Conservation (phyloP, 2,113 vertebrate species). For the Apaloderma vittatum region DNA sequence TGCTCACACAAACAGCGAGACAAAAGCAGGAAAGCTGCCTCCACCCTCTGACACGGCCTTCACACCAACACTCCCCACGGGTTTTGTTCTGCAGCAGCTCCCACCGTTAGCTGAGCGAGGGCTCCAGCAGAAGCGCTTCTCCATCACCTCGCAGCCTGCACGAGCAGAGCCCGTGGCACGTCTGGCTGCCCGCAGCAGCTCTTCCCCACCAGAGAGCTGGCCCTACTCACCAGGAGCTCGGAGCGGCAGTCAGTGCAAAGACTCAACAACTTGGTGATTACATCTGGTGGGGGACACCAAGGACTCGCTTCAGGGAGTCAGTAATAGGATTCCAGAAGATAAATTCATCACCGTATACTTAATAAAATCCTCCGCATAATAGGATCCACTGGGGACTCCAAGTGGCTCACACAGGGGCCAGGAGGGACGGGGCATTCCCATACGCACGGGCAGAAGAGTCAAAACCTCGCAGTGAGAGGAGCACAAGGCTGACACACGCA, state of each 20-base stretch:
- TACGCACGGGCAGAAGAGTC: background rate
- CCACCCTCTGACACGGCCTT: background rate
- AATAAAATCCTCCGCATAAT: conserved; percentile 39
- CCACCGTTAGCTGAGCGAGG: accelerated
- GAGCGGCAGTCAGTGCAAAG: background rate
- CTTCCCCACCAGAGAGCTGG: background rate
- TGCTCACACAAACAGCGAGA: background rate
- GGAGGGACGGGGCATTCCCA: background rate
- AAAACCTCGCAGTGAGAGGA: background rate
- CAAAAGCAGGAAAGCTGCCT: background rate
- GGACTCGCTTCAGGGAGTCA: conserved; percentile 26
- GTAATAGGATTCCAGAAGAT: conserved; percentile 31
- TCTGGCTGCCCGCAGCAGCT: background rate
- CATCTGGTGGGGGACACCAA: conserved; percentile 42
- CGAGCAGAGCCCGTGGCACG: background rate
- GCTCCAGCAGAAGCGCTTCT: background rate
- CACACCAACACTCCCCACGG: accelerated
- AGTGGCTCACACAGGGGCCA: background rate
- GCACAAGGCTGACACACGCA: background rate
- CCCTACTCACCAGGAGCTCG: background rate
- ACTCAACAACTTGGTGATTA: conserved; percentile 27
- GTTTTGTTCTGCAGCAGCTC: background rate
- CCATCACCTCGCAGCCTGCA: background rate
- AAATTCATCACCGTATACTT: conserved; percentile 63
- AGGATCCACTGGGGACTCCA: background rate